Evolutionary conservation across 2,888 invertebrate species (phyloP).

Genomic region (Salpingus planirostris): DNA sequence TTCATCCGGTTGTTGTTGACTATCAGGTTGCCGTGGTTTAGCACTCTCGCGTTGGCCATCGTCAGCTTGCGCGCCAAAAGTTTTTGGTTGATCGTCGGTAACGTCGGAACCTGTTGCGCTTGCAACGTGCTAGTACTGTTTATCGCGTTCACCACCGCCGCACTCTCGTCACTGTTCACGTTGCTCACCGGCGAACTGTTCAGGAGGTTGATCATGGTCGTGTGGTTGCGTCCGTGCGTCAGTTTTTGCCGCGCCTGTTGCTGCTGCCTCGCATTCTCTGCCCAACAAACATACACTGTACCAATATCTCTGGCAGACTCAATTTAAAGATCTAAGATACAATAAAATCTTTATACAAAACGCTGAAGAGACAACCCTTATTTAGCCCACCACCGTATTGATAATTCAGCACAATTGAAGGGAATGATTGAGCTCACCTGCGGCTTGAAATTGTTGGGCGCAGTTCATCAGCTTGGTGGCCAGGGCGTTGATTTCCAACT

Average conservation of each 20-base stretch:
- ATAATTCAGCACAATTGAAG: too few species aligned
- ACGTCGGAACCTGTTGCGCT: slow-evolving; percentile 24
- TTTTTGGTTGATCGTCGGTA: slow-evolving; percentile 35
- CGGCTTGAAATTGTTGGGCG: slow-evolving; percentile 68
- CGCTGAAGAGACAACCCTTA: too few species aligned
- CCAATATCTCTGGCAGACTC: too few species aligned
- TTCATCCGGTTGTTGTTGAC: slow-evolving; percentile 33
- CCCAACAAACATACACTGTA: too few species aligned
- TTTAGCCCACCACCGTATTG: too few species aligned
- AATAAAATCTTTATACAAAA: too few species aligned
- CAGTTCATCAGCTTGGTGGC: slow-evolving; percentile 75
- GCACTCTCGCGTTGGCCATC: slow-evolving; percentile 42
- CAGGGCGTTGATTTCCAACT: slow-evolving; percentile 65
- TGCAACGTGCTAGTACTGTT: slow-evolving; percentile 36
- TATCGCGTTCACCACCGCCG: slow-evolving; percentile 45
- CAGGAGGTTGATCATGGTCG: slow-evolving; percentile 66
- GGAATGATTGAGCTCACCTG: slow-evolving; percentile 37
- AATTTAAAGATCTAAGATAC: too few species aligned
- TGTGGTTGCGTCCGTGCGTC: slow-evolving; percentile 47
- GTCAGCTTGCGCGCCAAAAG: slow-evolving; percentile 49
- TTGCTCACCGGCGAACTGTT: slow-evolving; percentile 67
- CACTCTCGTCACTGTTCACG: slow-evolving; percentile 49
- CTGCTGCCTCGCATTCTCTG: slow-evolving; percentile 33
- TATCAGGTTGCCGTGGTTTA: slow-evolving; percentile 41
- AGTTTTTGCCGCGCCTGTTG: slow-evolving; percentile 21